Percentiles rank a stretch among this genome's conserved stretches.
phyloP scores from a whole-genome alignment of 2,113 vertebrate species.

The Chloropsis hardwickii region DNA sequence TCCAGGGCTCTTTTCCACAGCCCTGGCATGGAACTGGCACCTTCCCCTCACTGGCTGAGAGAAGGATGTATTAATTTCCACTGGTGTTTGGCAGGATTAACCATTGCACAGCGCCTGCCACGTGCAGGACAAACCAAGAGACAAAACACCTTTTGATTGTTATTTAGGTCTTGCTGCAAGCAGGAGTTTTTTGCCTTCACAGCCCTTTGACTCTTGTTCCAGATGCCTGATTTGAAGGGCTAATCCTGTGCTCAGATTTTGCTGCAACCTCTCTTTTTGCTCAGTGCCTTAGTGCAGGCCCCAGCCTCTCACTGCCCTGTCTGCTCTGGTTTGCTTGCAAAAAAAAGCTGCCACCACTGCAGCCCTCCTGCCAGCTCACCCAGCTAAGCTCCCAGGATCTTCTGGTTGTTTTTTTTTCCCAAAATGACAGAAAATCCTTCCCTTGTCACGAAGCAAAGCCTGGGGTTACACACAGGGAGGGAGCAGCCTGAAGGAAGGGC shows the following conservation, averaged over 20 bases:
- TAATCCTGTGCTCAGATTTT: neutral
- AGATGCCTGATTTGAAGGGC: neutral
- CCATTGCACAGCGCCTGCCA: accelerated
- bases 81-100: neutral
- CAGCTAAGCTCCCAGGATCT: neutral
- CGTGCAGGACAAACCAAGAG: neutral
- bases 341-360: neutral
- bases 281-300: neutral
- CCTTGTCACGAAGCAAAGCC: neutral
- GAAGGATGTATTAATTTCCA: neutral
- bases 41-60: neutral
- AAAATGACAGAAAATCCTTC: neutral
- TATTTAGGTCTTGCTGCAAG: neutral
- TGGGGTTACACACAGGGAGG: neutral
- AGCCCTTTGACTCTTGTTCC: neutral
- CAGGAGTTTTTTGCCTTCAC: neutral
- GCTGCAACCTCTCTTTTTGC: neutral
- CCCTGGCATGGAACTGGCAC: neutral
- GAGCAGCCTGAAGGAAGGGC: conserved; percentile 19
- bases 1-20: neutral
- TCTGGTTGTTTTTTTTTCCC: neutral
- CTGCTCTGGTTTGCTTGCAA: neutral
- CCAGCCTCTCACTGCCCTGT: neutral
- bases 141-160: neutral
- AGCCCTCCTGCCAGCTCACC: neutral